Percentiles rank a stretch among this genome's conserved stretches.
phyloP scores from a whole-genome alignment of 2,113 vertebrate species.

The Alces alces region DNA sequence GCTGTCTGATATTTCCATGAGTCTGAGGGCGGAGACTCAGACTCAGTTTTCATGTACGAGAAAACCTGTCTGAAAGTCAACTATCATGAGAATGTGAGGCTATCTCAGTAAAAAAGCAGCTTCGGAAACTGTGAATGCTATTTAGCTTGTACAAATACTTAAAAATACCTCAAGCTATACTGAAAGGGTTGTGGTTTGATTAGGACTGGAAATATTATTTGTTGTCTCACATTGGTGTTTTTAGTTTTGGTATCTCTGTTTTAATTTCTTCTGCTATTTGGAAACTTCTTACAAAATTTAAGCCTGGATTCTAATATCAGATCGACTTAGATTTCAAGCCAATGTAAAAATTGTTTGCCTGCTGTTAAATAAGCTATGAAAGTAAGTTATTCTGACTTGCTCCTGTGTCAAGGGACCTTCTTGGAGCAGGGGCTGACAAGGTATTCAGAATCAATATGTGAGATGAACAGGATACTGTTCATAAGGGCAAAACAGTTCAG shows the following conservation, averaged over 20 bases:
- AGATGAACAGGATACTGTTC: background rate
- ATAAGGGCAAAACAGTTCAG: background rate
- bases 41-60: background rate
- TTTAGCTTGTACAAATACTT: constrained; percentile 50
- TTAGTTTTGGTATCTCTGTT: constrained; percentile 34
- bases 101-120: constrained; percentile 38
- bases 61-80: constrained; percentile 38
- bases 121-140: constrained; percentile 62
- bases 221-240: background rate
- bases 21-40: constrained; percentile 41
- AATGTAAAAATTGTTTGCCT: background rate
- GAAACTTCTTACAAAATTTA: constrained; percentile 44
- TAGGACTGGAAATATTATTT: constrained; percentile 54
- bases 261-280: constrained; percentile 60
- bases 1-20: constrained; percentile 38
- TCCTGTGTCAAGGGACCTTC: background rate
- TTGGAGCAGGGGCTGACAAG: background rate
- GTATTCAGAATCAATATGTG: background rate
- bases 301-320: background rate
- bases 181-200: constrained; percentile 21
- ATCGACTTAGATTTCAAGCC: background rate
- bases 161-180: constrained; percentile 58
- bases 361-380: background rate
- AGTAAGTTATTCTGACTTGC: background rate
- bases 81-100: background rate